These are phyloP conservation scores for Oasisia sp. DNA, from an alignment of 2,888 invertebrate genomes.

Conservation along the genomic window DNA sequence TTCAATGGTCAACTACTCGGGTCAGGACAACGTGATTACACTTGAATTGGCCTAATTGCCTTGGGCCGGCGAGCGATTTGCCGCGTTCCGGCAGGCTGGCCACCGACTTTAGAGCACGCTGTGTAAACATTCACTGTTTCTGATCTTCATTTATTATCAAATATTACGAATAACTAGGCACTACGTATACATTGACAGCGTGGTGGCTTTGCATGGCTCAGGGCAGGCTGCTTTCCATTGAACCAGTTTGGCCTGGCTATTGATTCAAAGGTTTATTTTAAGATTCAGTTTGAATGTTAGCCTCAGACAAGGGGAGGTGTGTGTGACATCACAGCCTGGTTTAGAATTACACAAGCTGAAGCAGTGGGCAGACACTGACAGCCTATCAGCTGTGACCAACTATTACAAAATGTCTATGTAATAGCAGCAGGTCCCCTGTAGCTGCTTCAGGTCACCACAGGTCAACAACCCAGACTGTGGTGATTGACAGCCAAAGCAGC, in stretches of 20 bases:
- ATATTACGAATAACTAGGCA: neutral
- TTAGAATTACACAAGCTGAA: slow-evolving; percentile 13
- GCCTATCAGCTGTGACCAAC: slow-evolving; percentile 13
- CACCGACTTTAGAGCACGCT: slow-evolving; percentile 12
- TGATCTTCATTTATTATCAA: neutral
- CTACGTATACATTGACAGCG: neutral
- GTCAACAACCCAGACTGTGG: slow-evolving; percentile 7
- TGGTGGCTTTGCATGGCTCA: neutral
- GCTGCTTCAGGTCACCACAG: slow-evolving; percentile 7
- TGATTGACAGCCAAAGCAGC: slow-evolving; percentile 17
- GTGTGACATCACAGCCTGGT: slow-evolving; percentile 13
- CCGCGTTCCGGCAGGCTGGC: slow-evolving; percentile 17
- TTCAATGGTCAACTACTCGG: slow-evolving; percentile 17
- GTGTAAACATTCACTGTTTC: slow-evolving; percentile 17
- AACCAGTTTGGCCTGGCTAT: slow-evolving; percentile 17
- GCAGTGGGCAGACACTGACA: slow-evolving; percentile 5
- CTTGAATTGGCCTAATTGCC: slow-evolving; percentile 17
- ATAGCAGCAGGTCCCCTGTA: slow-evolving; percentile 17
- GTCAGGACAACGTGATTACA: slow-evolving; percentile 17
- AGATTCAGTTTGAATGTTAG: slow-evolving; percentile 17
- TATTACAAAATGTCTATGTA: slow-evolving; percentile 17
- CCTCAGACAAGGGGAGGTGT: slow-evolving; percentile 11
- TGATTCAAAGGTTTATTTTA: slow-evolving; percentile 17
- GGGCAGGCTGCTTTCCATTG: neutral
- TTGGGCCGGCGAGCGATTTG: slow-evolving; percentile 10